A percentile compares a stretch with the other conserved stretches of the same genome.
phyloP scores from a whole-genome alignment of 2,113 vertebrate species.

The Scatophagus argus region DNA sequence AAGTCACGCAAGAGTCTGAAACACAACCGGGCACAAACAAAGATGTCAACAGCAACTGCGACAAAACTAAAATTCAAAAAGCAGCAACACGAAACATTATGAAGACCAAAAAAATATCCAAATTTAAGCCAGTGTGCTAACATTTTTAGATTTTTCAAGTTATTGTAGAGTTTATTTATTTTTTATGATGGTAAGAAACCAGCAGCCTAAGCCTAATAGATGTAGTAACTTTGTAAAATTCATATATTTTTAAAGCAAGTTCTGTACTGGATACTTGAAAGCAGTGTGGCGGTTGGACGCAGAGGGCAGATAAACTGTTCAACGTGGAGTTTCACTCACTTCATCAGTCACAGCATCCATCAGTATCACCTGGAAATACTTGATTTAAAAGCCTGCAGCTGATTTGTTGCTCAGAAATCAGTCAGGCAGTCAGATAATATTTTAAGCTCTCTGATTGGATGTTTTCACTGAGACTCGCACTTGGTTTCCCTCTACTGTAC shows the following conservation, averaged over 20 bases:
- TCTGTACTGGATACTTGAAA: conserved; percentile 42
- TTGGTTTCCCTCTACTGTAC: too few relatives aligned
- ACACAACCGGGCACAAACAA: not conserved
- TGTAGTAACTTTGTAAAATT: not conserved
- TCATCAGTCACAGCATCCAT: not conserved
- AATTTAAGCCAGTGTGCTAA: not conserved
- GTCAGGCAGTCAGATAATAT: not conserved
- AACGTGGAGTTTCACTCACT: not conserved
- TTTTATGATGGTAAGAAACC: not conserved
- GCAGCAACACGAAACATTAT: not conserved
- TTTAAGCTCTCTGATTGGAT: not conserved
- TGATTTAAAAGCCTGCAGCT: conserved; percentile 30
- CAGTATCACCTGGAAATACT: conserved; percentile 34
- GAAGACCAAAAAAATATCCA: not conserved
- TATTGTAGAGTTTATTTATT: conserved; percentile 1
- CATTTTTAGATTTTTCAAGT: not conserved
- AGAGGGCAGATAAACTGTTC: not conserved
- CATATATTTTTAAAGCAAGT: not conserved
- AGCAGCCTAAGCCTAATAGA: conserved; percentile 15
- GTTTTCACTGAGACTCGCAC: not conserved
- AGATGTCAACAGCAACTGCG: not conserved
- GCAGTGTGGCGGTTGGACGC: not conserved
- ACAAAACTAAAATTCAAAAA: not conserved
- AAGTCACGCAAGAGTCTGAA: not conserved
- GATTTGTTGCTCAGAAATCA: not conserved